phyloP scores from a whole-genome alignment of 2,888 invertebrate genomes.

The Dusona sp. region DNA sequence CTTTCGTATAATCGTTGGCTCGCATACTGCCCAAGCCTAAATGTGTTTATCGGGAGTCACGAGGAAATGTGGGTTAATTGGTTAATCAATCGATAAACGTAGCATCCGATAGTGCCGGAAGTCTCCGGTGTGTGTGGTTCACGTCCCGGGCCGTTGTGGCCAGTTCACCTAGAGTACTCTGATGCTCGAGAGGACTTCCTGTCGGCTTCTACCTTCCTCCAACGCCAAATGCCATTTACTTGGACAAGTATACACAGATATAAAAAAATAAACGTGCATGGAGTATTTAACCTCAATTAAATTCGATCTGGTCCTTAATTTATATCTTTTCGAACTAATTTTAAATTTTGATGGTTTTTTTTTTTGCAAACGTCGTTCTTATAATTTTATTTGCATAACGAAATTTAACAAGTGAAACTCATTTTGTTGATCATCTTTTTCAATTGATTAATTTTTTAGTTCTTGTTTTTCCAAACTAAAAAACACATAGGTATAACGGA shows the following conservation, averaged over 20 bases:
- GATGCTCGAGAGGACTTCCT: slow-evolving; percentile 44
- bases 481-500: no score
- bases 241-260: neutral
- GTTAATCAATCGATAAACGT: slow-evolving; percentile 55
- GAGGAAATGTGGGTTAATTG: slow-evolving; percentile 66
- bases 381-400: no score
- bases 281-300: neutral
- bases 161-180: slow-evolving; percentile 40
- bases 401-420: no score
- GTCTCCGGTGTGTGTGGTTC: slow-evolving; percentile 49
- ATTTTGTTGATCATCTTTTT: neutral
- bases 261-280: neutral
- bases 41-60: slow-evolving; percentile 52
- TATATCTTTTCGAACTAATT: neutral
- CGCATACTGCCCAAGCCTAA: neutral
- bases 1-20: neutral
- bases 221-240: neutral
- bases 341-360: neutral
- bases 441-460: no score
- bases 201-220: slow-evolving; percentile 37
- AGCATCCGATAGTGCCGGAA: slow-evolving; percentile 49
- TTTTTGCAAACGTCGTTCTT: neutral
- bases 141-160: slow-evolving; percentile 37
- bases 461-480: no score
- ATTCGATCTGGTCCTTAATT: neutral